Base-by-base conservation (phyloP, 1,140 invertebrate species). In the Panulirus ornatus region DNA sequence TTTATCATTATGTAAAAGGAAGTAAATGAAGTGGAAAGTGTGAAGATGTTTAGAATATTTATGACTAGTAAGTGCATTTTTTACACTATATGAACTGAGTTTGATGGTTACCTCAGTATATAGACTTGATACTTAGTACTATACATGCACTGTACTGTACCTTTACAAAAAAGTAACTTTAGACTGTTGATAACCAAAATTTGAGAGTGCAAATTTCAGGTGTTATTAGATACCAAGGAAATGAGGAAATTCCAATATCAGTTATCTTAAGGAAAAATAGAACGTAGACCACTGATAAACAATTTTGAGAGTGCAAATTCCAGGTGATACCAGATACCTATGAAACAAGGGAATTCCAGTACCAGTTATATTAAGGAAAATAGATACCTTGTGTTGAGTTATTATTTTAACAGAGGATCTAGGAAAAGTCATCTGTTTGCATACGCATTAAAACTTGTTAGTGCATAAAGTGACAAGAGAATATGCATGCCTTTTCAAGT, bases 401-500 rank as follows among this genome's bases (percentile, higher is more conserved):
- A 47, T 6, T 11, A 47, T 11, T 66, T 30, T 30, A 22, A 30
- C n/a, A 66, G 5, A 81, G n/a, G 34, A 79, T 58, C 36, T 47
- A 81, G 78, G 30, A 81, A 66, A 66, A 73, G 27, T 79, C 27
- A 34, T 54, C 51, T 58, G 54, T 81, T 36, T 58, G n/a, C 42
- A 63, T 44, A 81, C 16, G 27, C 34, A n/a, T 54, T 81, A 36
- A 36, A 58, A 54, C 11, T 30, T 73, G 58, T 36, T 81, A 58
- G 47, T 38, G 51, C 58, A 30, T 11, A 34, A 30, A 27, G 58
- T 81, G 47, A 42, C 38, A 76, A 58, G 34, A 81, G 58, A 58
- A 44, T 58, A 54, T 81, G 51, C 58, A 58, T 81, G 58, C 78
- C 58, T 81, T 81, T 81, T 47, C 36, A 81, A 58, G 47, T 58